Percentiles rank a stretch among this genome's conserved stretches.
These are phyloP conservation scores for Pseudococcus jackbeardsleyi DNA, from an alignment of 2,888 invertebrate genomes.

Conservation along the genomic window DNA sequence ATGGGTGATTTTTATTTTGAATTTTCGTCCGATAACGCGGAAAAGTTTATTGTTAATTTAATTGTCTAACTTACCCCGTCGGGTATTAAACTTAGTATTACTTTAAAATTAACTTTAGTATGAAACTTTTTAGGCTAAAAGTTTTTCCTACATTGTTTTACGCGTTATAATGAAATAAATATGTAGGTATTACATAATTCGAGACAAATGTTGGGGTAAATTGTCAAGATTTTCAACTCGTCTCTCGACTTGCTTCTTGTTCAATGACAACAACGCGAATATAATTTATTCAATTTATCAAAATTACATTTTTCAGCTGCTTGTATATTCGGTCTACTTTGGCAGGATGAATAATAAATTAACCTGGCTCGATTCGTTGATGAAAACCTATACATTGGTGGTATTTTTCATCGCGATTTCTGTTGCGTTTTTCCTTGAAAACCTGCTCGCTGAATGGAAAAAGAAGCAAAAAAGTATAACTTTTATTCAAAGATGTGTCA, in stretches of 20 bases:
- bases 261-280: no score
- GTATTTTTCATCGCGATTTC: no score
- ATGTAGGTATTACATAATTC: neutral
- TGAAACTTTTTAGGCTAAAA: neutral
- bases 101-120: slow-evolving; percentile 3
- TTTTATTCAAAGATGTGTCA: slow-evolving; percentile 9
- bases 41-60: slow-evolving; percentile 15
- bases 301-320: no score
- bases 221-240: neutral
- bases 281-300: no score
- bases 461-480: neutral
- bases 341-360: no score
- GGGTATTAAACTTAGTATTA: slow-evolving; percentile 7
- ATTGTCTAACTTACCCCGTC: neutral
- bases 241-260: no score
- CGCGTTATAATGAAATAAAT: slow-evolving; percentile 12
- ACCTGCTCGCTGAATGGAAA: neutral
- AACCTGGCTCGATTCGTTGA: no score
- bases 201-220: neutral
- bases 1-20: neutral
- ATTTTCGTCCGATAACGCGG: slow-evolving; percentile 1
- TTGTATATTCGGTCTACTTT: no score
- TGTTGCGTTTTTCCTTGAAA: no score
- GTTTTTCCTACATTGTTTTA: neutral
- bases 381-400: no score